These are phyloP conservation scores for Gymnopithys bicolor DNA, from an alignment of 2,797 vertebrate genomes.

Conservation along the genomic window DNA sequence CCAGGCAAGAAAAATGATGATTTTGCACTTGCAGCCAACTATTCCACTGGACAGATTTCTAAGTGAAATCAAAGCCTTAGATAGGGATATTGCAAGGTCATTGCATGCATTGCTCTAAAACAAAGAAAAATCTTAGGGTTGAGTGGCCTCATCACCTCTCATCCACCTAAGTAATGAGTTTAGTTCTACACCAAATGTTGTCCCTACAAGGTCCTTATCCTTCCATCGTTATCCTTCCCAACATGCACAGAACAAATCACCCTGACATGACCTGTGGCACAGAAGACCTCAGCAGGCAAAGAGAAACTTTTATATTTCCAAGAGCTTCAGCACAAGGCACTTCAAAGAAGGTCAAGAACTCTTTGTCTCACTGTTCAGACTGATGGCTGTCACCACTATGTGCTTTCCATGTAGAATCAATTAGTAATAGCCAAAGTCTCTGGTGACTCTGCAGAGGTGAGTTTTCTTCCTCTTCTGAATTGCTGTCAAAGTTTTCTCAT, in stretches of 20 bases:
- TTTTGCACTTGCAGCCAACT: not conserved
- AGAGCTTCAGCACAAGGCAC: not conserved
- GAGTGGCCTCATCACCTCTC: not conserved
- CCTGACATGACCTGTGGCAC: not conserved
- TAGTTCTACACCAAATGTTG: fast-evolving
- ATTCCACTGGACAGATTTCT: not conserved
- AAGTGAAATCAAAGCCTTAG: not conserved
- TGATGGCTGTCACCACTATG: not conserved
- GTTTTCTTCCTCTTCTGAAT: conserved; percentile 43
- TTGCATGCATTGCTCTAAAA: not conserved
- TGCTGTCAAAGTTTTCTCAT: not conserved
- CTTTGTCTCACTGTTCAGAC: not conserved
- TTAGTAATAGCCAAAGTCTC: conserved; percentile 46
- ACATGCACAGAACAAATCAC: not conserved
- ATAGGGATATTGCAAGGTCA: not conserved
- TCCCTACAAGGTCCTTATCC: not conserved
- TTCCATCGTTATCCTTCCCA: not conserved
- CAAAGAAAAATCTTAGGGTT: not conserved
- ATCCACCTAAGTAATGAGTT: not conserved
- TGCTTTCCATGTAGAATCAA: conserved; percentile 48
- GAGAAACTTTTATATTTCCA: not conserved
- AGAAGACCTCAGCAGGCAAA: not conserved
- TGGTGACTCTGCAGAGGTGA: not conserved
- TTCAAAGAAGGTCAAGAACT: conserved; percentile 20
- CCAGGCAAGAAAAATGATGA: not conserved